A percentile compares a stretch with the other conserved stretches of the same genome.
Evolutionary conservation across 30 jellyfish, hydroid and myxozoan genomes (phyloP).

Genomic region (Aurelia coerulea): DNA sequence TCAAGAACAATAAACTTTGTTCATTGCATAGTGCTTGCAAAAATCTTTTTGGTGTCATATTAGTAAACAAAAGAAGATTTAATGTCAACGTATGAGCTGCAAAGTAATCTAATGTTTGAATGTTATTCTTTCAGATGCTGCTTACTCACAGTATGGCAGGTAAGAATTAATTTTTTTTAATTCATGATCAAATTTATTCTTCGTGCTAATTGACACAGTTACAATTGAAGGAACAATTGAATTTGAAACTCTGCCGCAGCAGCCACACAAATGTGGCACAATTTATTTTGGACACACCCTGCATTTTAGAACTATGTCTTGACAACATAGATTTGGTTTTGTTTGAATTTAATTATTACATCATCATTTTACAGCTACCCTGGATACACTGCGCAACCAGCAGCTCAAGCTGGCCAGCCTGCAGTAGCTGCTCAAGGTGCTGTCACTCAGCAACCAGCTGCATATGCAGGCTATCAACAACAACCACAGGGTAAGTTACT

Average conservation of each 20-base stretch:
- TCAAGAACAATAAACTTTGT: too few relatives aligned
- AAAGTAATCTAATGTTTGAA: too few relatives aligned
- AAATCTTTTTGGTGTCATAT: too few relatives aligned
- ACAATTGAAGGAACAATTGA: too few relatives aligned
- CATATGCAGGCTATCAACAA: constrained; percentile 45
- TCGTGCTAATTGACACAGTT: background rate
- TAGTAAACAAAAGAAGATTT: too few relatives aligned
- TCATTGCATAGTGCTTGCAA: too few relatives aligned
- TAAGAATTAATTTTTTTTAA: background rate
- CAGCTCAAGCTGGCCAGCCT: constrained; percentile 46
- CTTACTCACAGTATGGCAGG: constrained; percentile 56
- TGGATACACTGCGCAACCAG: constrained; percentile 17
- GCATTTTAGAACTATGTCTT: too few relatives aligned
- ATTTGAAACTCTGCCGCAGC: too few relatives aligned
- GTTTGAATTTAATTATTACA: background rate
- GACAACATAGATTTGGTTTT: too few relatives aligned
- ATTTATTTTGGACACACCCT: too few relatives aligned
- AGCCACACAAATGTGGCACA: too few relatives aligned
- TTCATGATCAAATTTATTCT: background rate
- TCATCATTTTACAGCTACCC: constrained; percentile 19
- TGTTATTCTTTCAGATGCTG: constrained; percentile 30
- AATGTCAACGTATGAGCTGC: too few relatives aligned
- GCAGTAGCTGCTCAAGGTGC: constrained; percentile 15
- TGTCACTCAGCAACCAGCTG: constrained; percentile 12
- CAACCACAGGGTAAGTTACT: constrained; percentile 17